These are phyloP conservation scores for Drosophila prosaltans DNA, from an alignment of 1,140 invertebrate genomes.

Conservation along the genomic window DNA sequence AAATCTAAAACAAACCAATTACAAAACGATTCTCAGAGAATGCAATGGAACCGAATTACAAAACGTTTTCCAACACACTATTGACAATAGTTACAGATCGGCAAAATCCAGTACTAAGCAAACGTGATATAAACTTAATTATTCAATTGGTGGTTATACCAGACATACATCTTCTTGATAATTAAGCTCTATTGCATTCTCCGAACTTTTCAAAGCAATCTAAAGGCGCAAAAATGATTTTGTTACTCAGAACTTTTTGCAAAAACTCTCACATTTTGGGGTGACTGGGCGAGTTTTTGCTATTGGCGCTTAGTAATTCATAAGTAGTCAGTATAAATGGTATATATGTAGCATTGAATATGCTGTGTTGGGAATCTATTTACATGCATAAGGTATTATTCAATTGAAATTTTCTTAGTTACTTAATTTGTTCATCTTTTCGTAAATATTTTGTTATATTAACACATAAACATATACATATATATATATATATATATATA, in stretches of 20 bases:
- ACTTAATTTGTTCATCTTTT: constrained; percentile 59
- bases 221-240: constrained; percentile 5
- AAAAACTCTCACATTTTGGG: constrained; percentile 63
- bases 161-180: neutral
- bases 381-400: constrained; percentile 40
- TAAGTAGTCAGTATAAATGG: constrained; percentile 27
- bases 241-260: constrained; percentile 25
- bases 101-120: no score
- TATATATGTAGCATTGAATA: constrained; percentile 28
- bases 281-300: constrained; percentile 52
- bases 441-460: constrained; percentile 51
- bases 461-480: constrained; percentile 56
- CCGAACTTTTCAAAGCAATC: neutral
- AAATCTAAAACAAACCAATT: constrained; percentile 6
- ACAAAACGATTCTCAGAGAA: constrained; percentile 26
- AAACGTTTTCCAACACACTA: neutral
- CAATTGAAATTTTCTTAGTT: neutral
- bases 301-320: constrained; percentile 22
- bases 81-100: no score
- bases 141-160: no score
- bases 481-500: constrained; percentile 14
- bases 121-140: no score
- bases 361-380: constrained; percentile 35
- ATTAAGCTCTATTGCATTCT: neutral
- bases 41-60: neutral